Percentiles rank a stretch among this genome's conserved stretches.
phyloP scores from a whole-genome alignment of 2,797 vertebrate species.

The Falco peregrinus region DNA sequence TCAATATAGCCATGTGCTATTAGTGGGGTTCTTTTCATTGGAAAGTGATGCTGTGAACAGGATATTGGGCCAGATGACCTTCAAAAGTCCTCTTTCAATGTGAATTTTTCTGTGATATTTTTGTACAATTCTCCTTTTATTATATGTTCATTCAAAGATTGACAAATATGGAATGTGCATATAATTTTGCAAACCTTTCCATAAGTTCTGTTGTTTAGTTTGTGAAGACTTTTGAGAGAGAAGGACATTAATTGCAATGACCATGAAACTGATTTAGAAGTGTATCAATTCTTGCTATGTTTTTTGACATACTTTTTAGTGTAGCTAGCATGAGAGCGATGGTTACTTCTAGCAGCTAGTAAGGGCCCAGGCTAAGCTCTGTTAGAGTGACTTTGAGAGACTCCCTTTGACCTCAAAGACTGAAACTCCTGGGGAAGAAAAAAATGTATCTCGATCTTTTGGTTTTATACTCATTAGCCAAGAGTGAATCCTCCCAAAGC shows the following conservation, averaged over 20 bases:
- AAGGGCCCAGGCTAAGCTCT: background rate
- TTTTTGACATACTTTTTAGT: background rate
- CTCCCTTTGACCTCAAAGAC: background rate
- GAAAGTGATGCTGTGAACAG: background rate
- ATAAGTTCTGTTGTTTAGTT: background rate
- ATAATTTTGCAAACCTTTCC: background rate
- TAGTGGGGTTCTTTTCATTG: background rate
- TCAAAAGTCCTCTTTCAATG: background rate
- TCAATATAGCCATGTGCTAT: background rate
- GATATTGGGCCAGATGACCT: background rate
- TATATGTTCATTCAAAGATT: background rate
- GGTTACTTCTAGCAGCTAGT: background rate
- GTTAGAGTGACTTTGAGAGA: background rate
- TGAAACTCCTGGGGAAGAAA: background rate
- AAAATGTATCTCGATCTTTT: background rate
- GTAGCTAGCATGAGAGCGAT: background rate
- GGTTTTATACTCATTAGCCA: constrained; percentile 33
- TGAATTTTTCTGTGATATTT: background rate
- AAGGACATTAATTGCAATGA: background rate
- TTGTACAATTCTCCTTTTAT: background rate
- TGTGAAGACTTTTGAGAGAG: background rate
- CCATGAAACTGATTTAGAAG: background rate
- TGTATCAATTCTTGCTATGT: background rate
- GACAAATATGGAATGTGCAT: background rate
- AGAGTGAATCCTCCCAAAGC: constrained; percentile 46